Evolutionary conservation across 2,113 vertebrate species (phyloP).

Genomic region (Epinephelus moara): DNA sequence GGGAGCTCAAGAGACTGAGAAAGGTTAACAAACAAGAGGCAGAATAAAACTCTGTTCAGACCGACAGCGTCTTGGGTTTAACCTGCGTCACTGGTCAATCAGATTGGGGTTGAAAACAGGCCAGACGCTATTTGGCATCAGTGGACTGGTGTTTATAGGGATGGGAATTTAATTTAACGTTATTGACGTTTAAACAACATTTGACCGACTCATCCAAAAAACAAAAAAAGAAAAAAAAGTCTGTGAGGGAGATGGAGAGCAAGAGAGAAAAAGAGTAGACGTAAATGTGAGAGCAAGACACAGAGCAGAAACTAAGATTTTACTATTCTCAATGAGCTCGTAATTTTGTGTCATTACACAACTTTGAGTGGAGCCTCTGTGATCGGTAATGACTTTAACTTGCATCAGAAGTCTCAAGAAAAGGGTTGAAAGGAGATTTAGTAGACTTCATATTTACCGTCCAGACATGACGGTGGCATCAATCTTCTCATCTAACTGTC

Average conservation of each 20-base stretch:
- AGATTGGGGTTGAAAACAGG: conserved; percentile 22
- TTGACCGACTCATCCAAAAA: background rate
- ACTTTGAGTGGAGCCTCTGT: background rate
- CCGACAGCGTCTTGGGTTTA: background rate
- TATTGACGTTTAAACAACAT: conserved; percentile 2
- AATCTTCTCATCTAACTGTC: background rate
- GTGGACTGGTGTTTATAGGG: background rate
- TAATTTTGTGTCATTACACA: background rate
- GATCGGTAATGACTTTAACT: background rate
- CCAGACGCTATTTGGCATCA: conserved; percentile 9
- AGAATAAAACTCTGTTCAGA: background rate
- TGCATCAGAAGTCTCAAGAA: background rate
- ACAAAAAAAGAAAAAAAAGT: background rate
- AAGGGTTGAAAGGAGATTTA: background rate
- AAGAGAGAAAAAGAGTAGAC: background rate
- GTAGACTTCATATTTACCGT: background rate
- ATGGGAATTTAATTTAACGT: conserved; percentile 11
- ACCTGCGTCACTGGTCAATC: background rate
- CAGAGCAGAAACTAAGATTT: background rate
- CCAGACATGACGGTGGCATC: background rate
- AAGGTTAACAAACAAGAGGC: background rate
- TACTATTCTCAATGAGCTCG: background rate
- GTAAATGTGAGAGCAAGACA: background rate
- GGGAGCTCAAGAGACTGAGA: background rate
- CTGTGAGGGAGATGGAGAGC: background rate